Evolutionary conservation across 2,888 invertebrate species (phyloP), one percentile per base, ranked within the genome.

Genomic region (Protodeltote pygarga): DNA sequence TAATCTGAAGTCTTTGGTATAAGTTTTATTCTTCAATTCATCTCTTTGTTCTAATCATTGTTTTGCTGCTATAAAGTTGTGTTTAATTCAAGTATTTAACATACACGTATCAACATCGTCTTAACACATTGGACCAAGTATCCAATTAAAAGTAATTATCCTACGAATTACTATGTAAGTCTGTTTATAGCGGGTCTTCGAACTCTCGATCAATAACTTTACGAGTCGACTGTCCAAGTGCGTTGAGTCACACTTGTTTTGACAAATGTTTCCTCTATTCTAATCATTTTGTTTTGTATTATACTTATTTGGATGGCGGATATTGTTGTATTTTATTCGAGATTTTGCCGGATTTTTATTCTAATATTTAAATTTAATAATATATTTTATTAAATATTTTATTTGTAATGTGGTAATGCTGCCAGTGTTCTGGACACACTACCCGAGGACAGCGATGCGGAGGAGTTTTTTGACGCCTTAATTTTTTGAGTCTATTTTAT

Each of bases 91-190:
- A 17, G 10, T 39, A 31, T 25, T 9, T 13, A 4, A 24, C 15
- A 39, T 19, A 19, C 9, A 13, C 4, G 14, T 2, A 40, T 11
- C 25, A 5, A 24, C 2, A 13, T 11, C 13, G 2, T 21, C 21
- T 15, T 14, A 27, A 40, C 17, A 31, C 23, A 32, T 31, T 14
- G n/a, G n/a, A n/a, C n/a, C n/a, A n/a, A n/a, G 27, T 27, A 28
- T 41, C 63, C 58, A 59, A 59, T 62, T 59, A 59, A 55, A 45
- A 51, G 46, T 59, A 65, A 65, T 67, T 69, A 63, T 47, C 40
- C 27, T 32, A 45, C 25, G 57, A 53, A 53, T 65, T 41, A 55
- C 40, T 64, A 5, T 46, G 44, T 31, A 46, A 39, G 34, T 41
- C 45, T 38, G 33, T 50, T 55, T 57, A 65, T 47, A 39, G 54